Base-by-base conservation (phyloP, 2,797 vertebrate species). In the Chlorospingus flavigularis region DNA sequence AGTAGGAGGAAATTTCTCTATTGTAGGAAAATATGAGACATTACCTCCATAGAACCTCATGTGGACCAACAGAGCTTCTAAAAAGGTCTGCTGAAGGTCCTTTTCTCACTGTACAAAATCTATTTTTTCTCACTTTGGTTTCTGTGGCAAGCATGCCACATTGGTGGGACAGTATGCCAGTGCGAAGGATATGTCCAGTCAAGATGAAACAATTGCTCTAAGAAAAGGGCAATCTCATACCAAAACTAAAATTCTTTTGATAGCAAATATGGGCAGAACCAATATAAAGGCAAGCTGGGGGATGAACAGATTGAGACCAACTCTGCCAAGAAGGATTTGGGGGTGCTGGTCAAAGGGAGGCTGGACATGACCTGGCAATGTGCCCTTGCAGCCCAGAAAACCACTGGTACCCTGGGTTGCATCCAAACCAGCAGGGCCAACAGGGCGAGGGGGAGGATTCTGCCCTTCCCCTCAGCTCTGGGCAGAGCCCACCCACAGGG, bases 361-460 rank as follows among this genome's bases (percentile, higher is more conserved):
- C 24, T 68, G 48, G 26, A 50, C 42, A 30, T 25, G 37, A 33
- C 8, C 19, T 15, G 16, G 31, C 13, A 43, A 21, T 15, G n/a
- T 39, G 23, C 8, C 12, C 14, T 33, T 63, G 24, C 17, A 33
- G 50, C 50, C 19, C 37, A 62, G 24, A 48, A 75, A 76, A 10
- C 8, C 16, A 11, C 2, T 26, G 18, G 2, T 30, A 11, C 13
- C 17, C 14, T 13, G 20, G 19, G 7, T 23, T 63, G 50, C n/a
- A 33, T 25, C 24, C 33, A 57, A 63, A 70, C 2, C 28, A 55
- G 5, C 5, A 5, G 9, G 17, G 24, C 10, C 50, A 70, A 8
- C 14, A 45, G 24, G 10, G 10, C 0, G 0, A 30, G 17, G 7
- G 6, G 31, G 50, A 28, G 33, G 6, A 51, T 71, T 63, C 63